A percentile compares a stretch with the other conserved stretches of the same genome.
These are phyloP conservation scores for Trichosurus vulpecula DNA, from an alignment of 2,797 vertebrate species.

Conservation along the genomic window DNA sequence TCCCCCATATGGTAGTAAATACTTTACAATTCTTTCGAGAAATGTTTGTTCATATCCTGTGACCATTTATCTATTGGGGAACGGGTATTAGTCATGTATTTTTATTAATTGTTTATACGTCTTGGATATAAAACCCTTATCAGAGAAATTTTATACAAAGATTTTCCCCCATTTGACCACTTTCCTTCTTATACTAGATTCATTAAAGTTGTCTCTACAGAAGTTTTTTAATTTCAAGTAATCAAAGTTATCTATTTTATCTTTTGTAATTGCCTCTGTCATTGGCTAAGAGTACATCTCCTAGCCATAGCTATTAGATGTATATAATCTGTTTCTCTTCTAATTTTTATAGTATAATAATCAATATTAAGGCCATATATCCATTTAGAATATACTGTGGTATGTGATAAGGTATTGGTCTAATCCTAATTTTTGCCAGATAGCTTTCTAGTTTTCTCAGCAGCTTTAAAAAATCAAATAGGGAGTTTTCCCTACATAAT, in stretches of 20 bases:
- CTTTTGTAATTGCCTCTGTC: neutral
- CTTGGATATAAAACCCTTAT: neutral
- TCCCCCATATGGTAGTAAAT: neutral
- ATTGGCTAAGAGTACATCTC: neutral
- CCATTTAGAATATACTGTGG: neutral
- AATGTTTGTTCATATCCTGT: neutral
- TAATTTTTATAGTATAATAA: neutral
- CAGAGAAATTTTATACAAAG: neutral
- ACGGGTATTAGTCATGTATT: neutral
- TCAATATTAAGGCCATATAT: neutral
- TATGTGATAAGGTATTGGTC: neutral
- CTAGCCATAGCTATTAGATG: neutral
- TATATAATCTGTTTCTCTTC: neutral
- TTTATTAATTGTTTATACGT: neutral
- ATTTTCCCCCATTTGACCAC: neutral
- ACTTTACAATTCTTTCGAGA: neutral
- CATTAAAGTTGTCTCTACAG: neutral
- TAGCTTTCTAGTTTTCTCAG: neutral
- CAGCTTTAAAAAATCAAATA: neutral
- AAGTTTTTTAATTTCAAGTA: neutral
- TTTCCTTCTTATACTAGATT: neutral
- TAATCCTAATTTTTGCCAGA: neutral
- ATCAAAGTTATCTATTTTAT: neutral
- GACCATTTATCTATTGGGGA: neutral
- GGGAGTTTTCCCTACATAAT: neutral